phyloP scores from a whole-genome alignment of 2,113 vertebrate species.

The Otocyon megalotis region DNA sequence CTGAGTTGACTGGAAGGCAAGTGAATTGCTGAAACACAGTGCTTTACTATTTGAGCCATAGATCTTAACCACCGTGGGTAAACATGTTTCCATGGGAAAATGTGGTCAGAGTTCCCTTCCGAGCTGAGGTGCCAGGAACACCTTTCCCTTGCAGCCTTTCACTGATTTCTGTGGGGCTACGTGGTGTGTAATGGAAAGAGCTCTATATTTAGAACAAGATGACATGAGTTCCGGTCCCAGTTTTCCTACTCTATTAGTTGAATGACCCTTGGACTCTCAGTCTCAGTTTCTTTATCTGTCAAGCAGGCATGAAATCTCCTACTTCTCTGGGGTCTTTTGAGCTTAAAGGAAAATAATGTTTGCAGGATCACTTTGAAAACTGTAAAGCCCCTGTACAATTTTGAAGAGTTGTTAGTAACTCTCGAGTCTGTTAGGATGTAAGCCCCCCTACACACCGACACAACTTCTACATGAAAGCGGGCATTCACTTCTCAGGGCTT shows the following conservation, averaged over 20 bases:
- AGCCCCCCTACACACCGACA: neutral
- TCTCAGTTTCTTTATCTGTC: conserved; percentile 56
- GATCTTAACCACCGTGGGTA: neutral
- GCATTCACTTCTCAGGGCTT: neutral
- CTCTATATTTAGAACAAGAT: conserved; percentile 55
- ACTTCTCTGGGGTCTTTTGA: neutral
- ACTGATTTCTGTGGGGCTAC: conserved; percentile 1
- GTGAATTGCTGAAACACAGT: neutral
- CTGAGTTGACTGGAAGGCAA: neutral
- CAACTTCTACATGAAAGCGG: neutral
- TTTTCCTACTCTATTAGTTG: neutral
- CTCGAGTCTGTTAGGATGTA: neutral
- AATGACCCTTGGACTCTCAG: conserved; percentile 24
- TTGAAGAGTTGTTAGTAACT: neutral
- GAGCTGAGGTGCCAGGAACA: conserved; percentile 62
- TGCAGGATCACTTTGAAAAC: neutral
- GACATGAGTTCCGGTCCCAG: conserved; percentile 13
- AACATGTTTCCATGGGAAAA: conserved; percentile 78
- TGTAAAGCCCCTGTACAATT: neutral
- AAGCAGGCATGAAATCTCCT: conserved; percentile 16
- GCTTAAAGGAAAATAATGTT: neutral
- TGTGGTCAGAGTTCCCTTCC: conserved; percentile 72
- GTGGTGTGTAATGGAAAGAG: conserved; percentile 56
- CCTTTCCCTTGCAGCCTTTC: conserved; percentile 54
- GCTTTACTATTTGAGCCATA: conserved; percentile 22